Percentiles rank a stretch among this genome's conserved stretches.
These are phyloP conservation scores for Dusona sp. DNA, from an alignment of 2,888 invertebrate genomes.

Conservation along the genomic window DNA sequence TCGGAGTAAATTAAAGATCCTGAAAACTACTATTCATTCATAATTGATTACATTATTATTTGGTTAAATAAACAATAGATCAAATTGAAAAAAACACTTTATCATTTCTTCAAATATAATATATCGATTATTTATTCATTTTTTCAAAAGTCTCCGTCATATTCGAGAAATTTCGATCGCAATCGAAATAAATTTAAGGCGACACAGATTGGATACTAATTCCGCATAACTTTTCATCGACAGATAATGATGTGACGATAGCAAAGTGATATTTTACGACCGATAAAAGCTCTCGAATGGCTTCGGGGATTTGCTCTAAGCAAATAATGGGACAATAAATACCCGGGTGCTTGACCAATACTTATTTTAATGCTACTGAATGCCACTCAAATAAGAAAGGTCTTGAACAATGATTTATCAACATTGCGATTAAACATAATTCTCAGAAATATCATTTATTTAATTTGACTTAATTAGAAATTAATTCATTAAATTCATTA, in stretches of 20 bases:
- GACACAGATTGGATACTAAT: conserved; percentile 2
- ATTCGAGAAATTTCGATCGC: background rate
- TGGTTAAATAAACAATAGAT: no score
- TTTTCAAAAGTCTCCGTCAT: background rate
- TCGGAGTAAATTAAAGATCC: background rate
- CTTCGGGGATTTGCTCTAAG: background rate
- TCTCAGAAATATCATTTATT: background rate
- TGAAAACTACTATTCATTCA: background rate
- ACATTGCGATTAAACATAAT: background rate
- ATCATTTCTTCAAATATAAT: background rate
- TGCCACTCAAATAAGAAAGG: background rate
- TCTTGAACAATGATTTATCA: background rate
- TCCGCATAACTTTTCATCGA: conserved; percentile 1
- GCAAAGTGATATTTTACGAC: conserved; percentile 19
- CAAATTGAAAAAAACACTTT: background rate
- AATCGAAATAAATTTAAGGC: background rate
- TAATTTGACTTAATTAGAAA: background rate
- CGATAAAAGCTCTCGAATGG: conserved; percentile 13
- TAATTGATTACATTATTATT: no score
- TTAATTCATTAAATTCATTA: no score
- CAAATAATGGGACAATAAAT: conserved; percentile 30
- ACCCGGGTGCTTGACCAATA: background rate
- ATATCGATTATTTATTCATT: background rate
- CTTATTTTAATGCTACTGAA: background rate
- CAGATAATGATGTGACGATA: conserved; percentile 37